Percentiles rank a stretch among this genome's conserved stretches.
Evolutionary conservation across 2,797 vertebrate species (phyloP).

Genomic region (Rhabdomys pumilio): DNA sequence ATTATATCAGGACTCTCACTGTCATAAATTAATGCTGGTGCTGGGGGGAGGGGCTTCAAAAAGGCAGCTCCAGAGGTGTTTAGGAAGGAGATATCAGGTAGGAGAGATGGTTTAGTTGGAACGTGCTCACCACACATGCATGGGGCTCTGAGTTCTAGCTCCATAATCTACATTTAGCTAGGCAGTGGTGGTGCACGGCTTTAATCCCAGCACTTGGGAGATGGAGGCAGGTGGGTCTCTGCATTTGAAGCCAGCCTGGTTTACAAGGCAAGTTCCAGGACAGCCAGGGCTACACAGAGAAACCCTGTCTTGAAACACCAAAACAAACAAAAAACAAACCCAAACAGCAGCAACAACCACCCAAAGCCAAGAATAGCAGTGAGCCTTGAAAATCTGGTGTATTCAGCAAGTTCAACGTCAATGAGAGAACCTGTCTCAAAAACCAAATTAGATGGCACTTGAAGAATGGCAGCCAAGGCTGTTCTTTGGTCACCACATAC

Average conservation of each 20-base stretch:
- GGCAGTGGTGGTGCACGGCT: neutral
- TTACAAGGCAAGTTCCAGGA: neutral
- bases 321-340: neutral
- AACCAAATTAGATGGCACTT: neutral
- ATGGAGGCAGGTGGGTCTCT: neutral
- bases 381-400: neutral
- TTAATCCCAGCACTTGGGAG: neutral
- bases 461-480: neutral
- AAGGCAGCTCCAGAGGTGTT: neutral
- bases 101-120: neutral
- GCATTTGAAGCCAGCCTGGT: neutral
- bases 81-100: neutral
- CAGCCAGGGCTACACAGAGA: neutral
- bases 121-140: too few species aligned
- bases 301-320: neutral
- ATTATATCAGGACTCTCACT: too few species aligned
- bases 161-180: neutral
- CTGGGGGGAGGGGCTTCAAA: neutral
- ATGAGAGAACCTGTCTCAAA: neutral
- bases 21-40: neutral
- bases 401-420: neutral
- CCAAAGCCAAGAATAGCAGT: too few species aligned
- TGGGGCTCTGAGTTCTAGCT: neutral
- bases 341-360: too few species aligned
- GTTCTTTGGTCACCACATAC: neutral